Percentiles rank a stretch among this genome's conserved stretches.
phyloP scores from a whole-genome alignment of 2,888 invertebrate species.

The Epinotia brunnichana region DNA sequence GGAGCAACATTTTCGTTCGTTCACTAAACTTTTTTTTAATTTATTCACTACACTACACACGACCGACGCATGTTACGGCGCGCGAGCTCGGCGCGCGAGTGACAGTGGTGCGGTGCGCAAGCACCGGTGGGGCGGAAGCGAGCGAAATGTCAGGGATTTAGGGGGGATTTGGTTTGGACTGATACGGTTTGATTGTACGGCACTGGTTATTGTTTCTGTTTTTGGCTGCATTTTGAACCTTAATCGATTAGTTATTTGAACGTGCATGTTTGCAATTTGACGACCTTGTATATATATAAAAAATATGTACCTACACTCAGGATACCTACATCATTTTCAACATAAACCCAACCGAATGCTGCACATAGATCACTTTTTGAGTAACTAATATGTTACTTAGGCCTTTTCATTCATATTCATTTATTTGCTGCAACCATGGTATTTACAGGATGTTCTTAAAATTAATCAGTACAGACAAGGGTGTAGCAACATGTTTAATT shows the following conservation, averaged over 20 bases:
- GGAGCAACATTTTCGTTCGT: slow-evolving; percentile 34
- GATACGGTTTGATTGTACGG: slow-evolving; percentile 28
- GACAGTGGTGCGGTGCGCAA: slow-evolving; percentile 55
- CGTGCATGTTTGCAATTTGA: not conserved
- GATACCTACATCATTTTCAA: too few species aligned
- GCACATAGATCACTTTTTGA: too few species aligned
- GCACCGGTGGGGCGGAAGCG: slow-evolving; percentile 59
- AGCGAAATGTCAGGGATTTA: slow-evolving; percentile 74
- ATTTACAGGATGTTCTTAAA: too few species aligned
- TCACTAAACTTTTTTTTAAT: slow-evolving; percentile 36
- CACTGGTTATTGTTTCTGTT: slow-evolving; percentile 4
- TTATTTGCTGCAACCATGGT: too few species aligned
- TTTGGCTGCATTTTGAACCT: slow-evolving; percentile 10
- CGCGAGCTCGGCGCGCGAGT: slow-evolving; percentile 77
- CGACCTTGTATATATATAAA: not conserved
- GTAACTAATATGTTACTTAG: too few species aligned
- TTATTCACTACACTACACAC: slow-evolving; percentile 77
- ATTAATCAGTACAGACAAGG: too few species aligned
- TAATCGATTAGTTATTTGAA: not conserved
- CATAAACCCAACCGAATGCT: too few species aligned
- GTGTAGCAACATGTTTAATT: too few species aligned
- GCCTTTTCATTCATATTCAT: too few species aligned
- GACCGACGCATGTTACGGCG: slow-evolving; percentile 80
- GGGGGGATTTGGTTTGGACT: slow-evolving; percentile 33
- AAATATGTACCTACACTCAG: too few species aligned